Evolutionary conservation across 2,113 vertebrate genomes (phyloP).

Genomic region (Austrofundulus limnaeus): DNA sequence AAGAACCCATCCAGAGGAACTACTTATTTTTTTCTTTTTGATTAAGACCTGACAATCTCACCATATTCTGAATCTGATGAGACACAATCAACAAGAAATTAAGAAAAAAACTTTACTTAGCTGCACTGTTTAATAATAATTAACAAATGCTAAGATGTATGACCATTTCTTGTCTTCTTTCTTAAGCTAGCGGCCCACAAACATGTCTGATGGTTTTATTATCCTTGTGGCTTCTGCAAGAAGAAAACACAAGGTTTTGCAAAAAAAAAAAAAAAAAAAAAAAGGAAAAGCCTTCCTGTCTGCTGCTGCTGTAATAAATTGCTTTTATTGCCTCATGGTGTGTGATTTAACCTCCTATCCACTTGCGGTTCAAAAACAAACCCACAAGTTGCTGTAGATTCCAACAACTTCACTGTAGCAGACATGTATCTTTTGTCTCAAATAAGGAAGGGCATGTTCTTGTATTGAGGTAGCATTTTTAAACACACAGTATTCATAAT

Average conservation of each 20-base stretch:
- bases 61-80: too few species aligned
- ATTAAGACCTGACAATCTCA: too few species aligned
- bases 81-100: too few species aligned
- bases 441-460: conserved; percentile 7
- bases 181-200: not conserved
- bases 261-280: not conserved
- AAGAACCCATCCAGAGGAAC: too few species aligned
- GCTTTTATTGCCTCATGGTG: conserved; percentile 17
- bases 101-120: too few species aligned
- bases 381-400: not conserved
- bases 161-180: conserved; percentile 6
- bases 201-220: conserved; percentile 5
- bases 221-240: not conserved
- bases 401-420: not conserved
- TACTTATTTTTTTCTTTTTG: too few species aligned
- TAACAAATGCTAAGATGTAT: not conserved
- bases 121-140: not conserved
- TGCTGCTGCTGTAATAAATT: not conserved
- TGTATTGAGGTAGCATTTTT: conserved; percentile 3
- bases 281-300: not conserved
- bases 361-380: conserved; percentile 10
- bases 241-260: conserved; percentile 3
- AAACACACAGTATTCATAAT: conserved; percentile 11
- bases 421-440: conserved; percentile 11
- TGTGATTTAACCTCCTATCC: conserved; percentile 23